Base-by-base conservation (phyloP, 2,888 invertebrate species). In the Gnatocerus cornutus region DNA sequence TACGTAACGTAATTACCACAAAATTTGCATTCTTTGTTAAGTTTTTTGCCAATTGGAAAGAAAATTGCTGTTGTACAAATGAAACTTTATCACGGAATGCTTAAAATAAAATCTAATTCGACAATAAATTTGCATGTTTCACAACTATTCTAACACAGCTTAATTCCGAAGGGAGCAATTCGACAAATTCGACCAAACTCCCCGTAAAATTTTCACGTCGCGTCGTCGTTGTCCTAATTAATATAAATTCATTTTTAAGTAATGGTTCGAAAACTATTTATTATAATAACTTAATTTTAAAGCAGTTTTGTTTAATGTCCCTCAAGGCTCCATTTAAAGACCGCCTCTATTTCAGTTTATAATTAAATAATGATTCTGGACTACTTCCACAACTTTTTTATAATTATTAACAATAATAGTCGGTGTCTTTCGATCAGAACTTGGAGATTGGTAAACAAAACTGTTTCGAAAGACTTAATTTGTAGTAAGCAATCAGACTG, bases 111-210 rank as follows among this genome's bases (percentile, higher is more conserved):
- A 61, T 59, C 66, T 58, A 50, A 67, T 65, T 65, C 65, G 30
- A 53, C 53, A 69, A 69, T 65, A 69, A 64, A 69, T 69, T 69
- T 69, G 64, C 65, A 65, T 65, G 69, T 69, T 64, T 53, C 59
- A 59, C 69, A 59, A 69, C 61, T 65, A 69, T 65, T 65, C 46
- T 65, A 61, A 59, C 69, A 33, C 59, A 53, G 55, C 29, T 65
- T 69, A 65, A 69, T 61, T 61, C 46, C 12, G 21, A 55, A 61
- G 43, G 58, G 41, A 65, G 48, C 29, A 50, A 52, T 29, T 30
- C 29, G 45, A 43, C 48, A 50, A 50, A 33, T 43, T 33, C 50
- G 33, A 7, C 30, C 21, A 10, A 58, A 55, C 13, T 39, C 41
- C 12, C n/a, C 55, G 10, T n/a, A 41, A 56, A 56, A 53, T 13